Evolutionary conservation across 2,888 invertebrate species (phyloP).

Genomic region (Noctua janthe): DNA sequence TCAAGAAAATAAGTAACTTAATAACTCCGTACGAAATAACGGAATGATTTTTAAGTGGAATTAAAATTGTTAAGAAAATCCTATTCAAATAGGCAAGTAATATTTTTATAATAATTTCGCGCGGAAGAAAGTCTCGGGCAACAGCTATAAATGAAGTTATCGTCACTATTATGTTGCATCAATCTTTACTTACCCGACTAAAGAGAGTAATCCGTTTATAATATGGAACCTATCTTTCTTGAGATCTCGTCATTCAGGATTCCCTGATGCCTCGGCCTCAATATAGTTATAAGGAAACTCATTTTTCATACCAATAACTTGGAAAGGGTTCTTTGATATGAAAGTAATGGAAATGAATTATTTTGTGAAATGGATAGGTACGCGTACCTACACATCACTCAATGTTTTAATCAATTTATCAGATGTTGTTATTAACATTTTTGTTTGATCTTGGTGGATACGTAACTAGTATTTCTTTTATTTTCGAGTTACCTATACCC

Average conservation of each 20-base stretch:
- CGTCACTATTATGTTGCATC: neutral
- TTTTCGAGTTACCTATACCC: neutral
- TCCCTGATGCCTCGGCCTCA: constrained; percentile 28
- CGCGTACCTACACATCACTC: neutral
- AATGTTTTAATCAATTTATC: constrained; percentile 14
- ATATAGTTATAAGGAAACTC: constrained; percentile 49
- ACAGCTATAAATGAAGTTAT: neutral
- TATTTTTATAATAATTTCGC: too few relatives aligned
- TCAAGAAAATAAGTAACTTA: too few relatives aligned
- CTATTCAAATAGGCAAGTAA: too few relatives aligned
- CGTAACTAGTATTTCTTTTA: neutral
- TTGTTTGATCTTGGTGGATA: constrained; percentile 16
- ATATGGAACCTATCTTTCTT: constrained; percentile 12
- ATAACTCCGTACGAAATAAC: too few relatives aligned
- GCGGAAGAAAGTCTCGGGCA: too few relatives aligned
- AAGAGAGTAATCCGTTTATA: neutral
- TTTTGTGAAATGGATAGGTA: constrained; percentile 17
- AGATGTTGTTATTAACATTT: neutral
- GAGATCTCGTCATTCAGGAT: constrained; percentile 30
- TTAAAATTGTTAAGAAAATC: too few relatives aligned
- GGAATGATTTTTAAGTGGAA: too few relatives aligned
- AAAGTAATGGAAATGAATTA: constrained; percentile 51
- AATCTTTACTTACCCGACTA: neutral
- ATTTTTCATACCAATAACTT: constrained; percentile 58
- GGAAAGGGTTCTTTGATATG: constrained; percentile 47